Percentiles rank a stretch among this genome's conserved stretches.
Conservation (phyloP, 1,140 invertebrate species). For the Coptotermes formosanus region DNA sequence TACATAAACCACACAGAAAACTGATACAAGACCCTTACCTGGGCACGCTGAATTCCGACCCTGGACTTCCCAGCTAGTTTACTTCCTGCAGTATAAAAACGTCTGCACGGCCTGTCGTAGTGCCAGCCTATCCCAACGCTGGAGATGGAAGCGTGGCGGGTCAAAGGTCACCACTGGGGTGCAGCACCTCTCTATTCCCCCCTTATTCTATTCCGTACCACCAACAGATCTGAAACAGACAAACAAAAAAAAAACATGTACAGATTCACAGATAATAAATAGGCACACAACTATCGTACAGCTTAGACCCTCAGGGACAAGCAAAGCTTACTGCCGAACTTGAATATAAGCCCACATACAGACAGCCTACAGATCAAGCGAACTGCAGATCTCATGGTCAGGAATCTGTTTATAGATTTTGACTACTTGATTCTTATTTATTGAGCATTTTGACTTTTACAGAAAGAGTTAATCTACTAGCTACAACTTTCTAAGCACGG, state of each 20-base stretch:
- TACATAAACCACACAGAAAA: no score
- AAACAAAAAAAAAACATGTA: not conserved
- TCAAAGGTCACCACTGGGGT: not conserved
- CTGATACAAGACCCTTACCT: no score
- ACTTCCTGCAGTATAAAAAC: not conserved
- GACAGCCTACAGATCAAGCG: no score
- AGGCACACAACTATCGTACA: not conserved
- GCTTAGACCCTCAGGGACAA: not conserved
- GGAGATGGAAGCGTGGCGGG: constrained; percentile 14
- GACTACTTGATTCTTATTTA: no score
- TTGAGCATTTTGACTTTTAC: no score
- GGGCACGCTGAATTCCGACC: no score
- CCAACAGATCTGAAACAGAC: not conserved
- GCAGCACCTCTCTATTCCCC: not conserved
- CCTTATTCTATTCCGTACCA: not conserved
- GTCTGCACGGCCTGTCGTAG: not conserved
- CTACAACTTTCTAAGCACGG: no score
- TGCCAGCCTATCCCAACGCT: not conserved
- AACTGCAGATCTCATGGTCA: no score
- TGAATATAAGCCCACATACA: no score
- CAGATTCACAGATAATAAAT: not conserved
- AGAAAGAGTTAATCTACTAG: no score
- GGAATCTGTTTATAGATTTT: no score
- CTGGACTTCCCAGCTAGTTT: not conserved
- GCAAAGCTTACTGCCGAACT: no score